Conservation (phyloP, 1,140 invertebrate genomes). For the Drosophila jambulina region DNA sequence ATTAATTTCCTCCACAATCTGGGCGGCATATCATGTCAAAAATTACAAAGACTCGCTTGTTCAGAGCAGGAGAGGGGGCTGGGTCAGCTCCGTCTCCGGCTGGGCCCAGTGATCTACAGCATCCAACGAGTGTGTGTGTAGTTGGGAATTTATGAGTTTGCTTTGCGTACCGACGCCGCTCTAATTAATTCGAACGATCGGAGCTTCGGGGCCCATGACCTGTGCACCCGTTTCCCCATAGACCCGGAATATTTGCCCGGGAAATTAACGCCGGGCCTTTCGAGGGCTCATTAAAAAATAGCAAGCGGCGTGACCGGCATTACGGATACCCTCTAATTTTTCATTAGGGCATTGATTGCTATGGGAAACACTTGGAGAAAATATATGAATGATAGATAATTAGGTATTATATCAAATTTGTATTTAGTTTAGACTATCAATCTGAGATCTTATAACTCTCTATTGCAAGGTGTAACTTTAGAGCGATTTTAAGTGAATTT, state of each 20-base stretch:
- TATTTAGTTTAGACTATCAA: neutral
- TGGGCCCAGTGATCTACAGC: neutral
- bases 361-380: slow-evolving; percentile 1
- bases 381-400: neutral
- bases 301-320: slow-evolving; percentile 35
- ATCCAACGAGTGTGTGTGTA: neutral
- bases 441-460: neutral
- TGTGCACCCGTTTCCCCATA: slow-evolving; percentile 41
- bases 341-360: neutral
- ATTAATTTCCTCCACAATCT: slow-evolving; percentile 75
- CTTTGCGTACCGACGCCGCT: slow-evolving; percentile 43
- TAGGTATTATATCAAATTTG: neutral
- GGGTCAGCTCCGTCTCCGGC: slow-evolving; percentile 41
- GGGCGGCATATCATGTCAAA: slow-evolving; percentile 76
- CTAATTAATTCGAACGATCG: slow-evolving; percentile 72
- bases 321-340: slow-evolving; percentile 7
- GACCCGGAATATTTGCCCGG: slow-evolving; percentile 24
- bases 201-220: slow-evolving; percentile 27
- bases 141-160: slow-evolving; percentile 36
- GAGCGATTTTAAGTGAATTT: neutral
- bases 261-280: slow-evolving; percentile 31
- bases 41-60: slow-evolving; percentile 77
- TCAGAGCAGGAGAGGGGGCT: slow-evolving; percentile 26
- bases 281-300: slow-evolving; percentile 34
- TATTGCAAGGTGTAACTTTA: neutral